Evolutionary conservation across 2,797 vertebrate genomes (phyloP).

Genomic region (Enteromius anoplus): DNA sequence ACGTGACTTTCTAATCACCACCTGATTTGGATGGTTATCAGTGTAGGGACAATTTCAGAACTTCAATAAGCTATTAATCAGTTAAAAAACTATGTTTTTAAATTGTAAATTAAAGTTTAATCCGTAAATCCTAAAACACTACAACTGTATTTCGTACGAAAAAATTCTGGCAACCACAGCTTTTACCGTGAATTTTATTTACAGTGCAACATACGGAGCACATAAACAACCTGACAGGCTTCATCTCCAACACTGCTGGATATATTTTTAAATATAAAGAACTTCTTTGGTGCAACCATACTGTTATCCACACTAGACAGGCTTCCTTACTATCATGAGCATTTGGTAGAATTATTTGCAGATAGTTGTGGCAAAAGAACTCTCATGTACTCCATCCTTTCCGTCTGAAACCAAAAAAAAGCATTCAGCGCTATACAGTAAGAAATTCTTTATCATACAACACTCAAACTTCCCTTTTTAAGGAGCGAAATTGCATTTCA

Average conservation of each 20-base stretch:
- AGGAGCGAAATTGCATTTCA: conserved; percentile 40
- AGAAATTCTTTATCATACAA: conserved; percentile 5
- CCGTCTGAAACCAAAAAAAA: background rate
- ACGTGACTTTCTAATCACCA: no score
- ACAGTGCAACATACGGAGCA: background rate
- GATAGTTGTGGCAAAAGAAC: background rate
- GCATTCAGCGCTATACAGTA: background rate
- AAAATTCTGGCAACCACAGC: no score
- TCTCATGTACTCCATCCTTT: background rate
- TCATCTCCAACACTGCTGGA: background rate
- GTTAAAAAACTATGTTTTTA: no score
- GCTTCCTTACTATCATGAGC: background rate
- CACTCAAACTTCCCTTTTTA: conserved; percentile 27
- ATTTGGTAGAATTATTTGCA: conserved; percentile 1
- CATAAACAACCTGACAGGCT: background rate
- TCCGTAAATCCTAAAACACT: no score
- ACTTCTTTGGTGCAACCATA: background rate
- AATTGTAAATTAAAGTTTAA: no score
- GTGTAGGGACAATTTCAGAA: no score
- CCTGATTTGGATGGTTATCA: no score
- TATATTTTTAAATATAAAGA: conserved; percentile 6
- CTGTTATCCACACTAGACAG: conserved; percentile 5
- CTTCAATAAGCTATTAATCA: no score
- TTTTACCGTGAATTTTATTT: no score
- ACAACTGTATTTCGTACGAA: no score